Conservation (phyloP, 2,113 vertebrate species). For the Mesocricetus auratus region DNA sequence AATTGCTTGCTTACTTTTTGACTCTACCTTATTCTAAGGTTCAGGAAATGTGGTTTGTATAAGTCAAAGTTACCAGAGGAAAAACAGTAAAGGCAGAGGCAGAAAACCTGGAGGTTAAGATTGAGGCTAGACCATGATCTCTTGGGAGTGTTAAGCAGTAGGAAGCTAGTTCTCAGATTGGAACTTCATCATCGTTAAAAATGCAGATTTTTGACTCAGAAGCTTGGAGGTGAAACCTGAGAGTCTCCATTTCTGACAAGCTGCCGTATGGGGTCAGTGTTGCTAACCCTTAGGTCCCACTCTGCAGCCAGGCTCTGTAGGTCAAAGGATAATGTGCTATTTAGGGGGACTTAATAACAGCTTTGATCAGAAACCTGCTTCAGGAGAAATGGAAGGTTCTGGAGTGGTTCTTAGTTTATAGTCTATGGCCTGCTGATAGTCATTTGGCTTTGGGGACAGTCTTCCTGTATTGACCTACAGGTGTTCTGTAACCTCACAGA, state of each 20-base stretch:
- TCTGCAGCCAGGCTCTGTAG: neutral
- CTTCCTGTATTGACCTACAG: neutral
- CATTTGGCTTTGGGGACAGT: neutral
- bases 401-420: neutral
- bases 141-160: neutral
- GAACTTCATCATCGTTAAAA: neutral
- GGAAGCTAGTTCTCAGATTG: neutral
- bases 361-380: neutral
- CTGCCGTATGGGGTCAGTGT: neutral
- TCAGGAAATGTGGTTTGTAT: neutral
- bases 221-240: accelerated
- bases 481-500: neutral
- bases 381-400: neutral
- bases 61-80: neutral
- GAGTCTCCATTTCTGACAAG: neutral
- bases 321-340: neutral
- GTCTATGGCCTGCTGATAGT: neutral
- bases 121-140: neutral
- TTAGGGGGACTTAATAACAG: neutral
- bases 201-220: neutral
- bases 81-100: neutral
- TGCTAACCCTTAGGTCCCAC: neutral
- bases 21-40: neutral
- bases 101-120: neutral
- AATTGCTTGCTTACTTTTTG: neutral